A percentile compares a stretch with the other conserved stretches of the same genome.
Conservation (phyloP, 2,797 vertebrate genomes). For the Intellagama lesueurii region DNA sequence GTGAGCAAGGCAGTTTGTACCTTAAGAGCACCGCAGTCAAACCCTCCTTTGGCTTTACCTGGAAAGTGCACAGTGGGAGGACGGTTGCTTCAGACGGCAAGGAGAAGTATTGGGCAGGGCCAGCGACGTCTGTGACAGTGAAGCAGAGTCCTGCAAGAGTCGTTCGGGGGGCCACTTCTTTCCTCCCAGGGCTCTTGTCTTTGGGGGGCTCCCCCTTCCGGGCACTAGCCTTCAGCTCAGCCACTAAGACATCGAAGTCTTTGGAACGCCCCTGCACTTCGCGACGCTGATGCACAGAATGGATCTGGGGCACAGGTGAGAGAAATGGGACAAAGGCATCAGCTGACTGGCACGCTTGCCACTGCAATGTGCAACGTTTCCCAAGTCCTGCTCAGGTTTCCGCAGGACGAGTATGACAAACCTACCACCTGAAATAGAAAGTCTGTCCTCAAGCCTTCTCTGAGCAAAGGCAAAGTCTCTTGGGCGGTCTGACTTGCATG, state of each 20-base stretch:
- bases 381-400: background rate
- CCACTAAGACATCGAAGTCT: slow-evolving; percentile 92
- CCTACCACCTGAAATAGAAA: background rate
- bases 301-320: slow-evolving; percentile 80
- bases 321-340: background rate
- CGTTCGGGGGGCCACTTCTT: slow-evolving; percentile 55
- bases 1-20: background rate
- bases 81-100: slow-evolving; percentile 80
- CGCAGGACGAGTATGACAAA: too few species aligned
- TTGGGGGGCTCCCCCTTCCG: slow-evolving; percentile 82
- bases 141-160: slow-evolving; percentile 59
- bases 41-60: slow-evolving; percentile 55
- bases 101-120: slow-evolving; percentile 70
- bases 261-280: slow-evolving; percentile 91
- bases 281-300: slow-evolving; percentile 92
- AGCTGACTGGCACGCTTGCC: background rate
- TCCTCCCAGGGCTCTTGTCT: slow-evolving; percentile 80
- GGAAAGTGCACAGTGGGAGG: slow-evolving; percentile 82
- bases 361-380: too few species aligned
- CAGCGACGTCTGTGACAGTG: slow-evolving; percentile 68
- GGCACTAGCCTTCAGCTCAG: slow-evolving; percentile 88
- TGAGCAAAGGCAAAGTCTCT: background rate
- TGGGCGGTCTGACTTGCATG: background rate
- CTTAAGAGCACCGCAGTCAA: background rate
- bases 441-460: background rate